phyloP scores from a whole-genome alignment of 2,113 vertebrate genomes.

The Catharus fuscescens region DNA sequence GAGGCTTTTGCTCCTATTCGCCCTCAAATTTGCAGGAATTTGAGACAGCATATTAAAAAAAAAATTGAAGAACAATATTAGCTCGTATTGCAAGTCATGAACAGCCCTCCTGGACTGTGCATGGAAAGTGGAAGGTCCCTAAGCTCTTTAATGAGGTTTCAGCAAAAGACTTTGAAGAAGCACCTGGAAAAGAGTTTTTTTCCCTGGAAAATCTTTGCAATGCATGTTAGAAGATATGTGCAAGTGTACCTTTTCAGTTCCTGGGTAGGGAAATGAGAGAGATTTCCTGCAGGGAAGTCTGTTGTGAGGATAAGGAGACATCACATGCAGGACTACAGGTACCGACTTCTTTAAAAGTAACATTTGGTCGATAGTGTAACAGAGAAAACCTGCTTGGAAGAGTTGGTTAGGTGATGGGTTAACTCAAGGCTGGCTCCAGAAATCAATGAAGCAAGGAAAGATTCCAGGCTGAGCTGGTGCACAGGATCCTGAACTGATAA shows the following conservation, averaged over 20 bases:
- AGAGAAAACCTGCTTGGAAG: neutral
- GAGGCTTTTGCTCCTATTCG: neutral
- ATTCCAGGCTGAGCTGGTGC: neutral
- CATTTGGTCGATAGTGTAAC: accelerated
- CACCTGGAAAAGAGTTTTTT: neutral
- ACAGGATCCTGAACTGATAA: neutral
- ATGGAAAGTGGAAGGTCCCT: neutral
- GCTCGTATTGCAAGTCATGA: neutral
- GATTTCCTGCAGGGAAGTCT: neutral
- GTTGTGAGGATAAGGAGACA: neutral
- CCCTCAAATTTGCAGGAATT: neutral
- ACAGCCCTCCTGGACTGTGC: neutral
- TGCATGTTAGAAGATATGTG: accelerated
- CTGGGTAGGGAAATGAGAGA: neutral
- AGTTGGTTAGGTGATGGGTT: neutral
- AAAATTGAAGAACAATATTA: neutral
- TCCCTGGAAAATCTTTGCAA: neutral
- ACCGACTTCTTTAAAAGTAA: neutral
- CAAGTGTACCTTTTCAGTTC: neutral
- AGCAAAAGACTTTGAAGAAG: neutral
- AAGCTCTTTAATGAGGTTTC: neutral
- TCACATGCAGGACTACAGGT: neutral
- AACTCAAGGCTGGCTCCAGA: neutral
- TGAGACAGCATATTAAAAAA: neutral
- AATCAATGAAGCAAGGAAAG: neutral